Evolutionary conservation across 1,140 invertebrate species (phyloP).

Genomic region (Penaeus vannamei): DNA sequence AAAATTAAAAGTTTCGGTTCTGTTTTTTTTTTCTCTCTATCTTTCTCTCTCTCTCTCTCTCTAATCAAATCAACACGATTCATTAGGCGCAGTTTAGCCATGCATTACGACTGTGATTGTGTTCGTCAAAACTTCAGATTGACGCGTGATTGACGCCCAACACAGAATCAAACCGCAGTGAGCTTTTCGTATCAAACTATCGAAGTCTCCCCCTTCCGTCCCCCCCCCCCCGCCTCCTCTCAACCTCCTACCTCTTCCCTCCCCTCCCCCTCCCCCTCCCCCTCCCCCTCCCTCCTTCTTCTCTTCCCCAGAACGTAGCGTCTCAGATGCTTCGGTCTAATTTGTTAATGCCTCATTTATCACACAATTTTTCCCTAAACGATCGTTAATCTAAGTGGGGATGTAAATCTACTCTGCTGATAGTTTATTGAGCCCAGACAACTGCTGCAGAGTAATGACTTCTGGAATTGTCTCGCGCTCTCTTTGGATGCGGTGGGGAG

Average conservation of each 20-base stretch:
- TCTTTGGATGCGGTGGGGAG: neutral
- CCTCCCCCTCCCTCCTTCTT: neutral
- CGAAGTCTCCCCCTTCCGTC: neutral
- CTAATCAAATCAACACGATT: neutral
- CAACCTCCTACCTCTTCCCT: neutral
- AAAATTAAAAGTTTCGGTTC: too few species aligned
- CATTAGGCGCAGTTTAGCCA: neutral
- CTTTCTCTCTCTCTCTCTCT: neutral
- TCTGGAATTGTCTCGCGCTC: slow-evolving; percentile 28
- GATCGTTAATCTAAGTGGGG: slow-evolving; percentile 46
- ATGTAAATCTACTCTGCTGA: slow-evolving; percentile 44
- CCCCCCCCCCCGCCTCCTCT: neutral
- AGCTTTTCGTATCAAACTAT: neutral
- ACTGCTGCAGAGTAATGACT: slow-evolving; percentile 40
- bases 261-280: neutral
- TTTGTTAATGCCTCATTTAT: slow-evolving; percentile 47
- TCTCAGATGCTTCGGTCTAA: slow-evolving; percentile 39
- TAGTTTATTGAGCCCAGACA: slow-evolving; percentile 45
- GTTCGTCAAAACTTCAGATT: too few species aligned
- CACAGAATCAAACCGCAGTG: neutral
- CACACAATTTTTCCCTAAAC: slow-evolving; percentile 35
- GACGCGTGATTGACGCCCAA: slow-evolving; percentile 3
- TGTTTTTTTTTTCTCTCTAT: neutral
- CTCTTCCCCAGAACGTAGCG: slow-evolving; percentile 12
- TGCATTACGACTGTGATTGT: too few species aligned